Conservation (phyloP, 2,888 invertebrate genomes). For the Phasia obesa region DNA sequence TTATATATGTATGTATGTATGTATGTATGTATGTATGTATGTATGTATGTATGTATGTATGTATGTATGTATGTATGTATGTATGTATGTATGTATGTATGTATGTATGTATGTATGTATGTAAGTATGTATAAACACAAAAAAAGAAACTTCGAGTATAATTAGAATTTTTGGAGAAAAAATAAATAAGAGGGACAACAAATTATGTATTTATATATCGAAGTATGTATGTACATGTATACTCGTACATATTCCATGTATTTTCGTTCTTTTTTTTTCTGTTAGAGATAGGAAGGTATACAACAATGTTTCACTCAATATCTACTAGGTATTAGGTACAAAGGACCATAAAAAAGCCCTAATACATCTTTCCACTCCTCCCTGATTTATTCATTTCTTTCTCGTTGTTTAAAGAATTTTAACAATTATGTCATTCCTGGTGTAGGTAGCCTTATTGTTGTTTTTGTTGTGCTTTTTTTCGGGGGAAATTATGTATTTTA, state of each 20-base stretch:
- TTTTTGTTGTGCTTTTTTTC: constrained; percentile 27
- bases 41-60: too few relatives aligned
- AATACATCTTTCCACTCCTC: constrained; percentile 9
- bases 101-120: too few relatives aligned
- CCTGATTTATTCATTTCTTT: constrained; percentile 15
- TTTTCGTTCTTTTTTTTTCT: constrained; percentile 32
- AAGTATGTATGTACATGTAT: neutral
- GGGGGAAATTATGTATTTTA: neutral
- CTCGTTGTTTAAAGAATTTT: constrained; percentile 41
- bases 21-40: too few relatives aligned
- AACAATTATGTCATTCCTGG: constrained; percentile 64
- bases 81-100: too few relatives aligned
- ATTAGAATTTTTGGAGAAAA: constrained; percentile 53
- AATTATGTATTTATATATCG: neutral
- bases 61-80: too few relatives aligned
- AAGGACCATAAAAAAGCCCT: constrained; percentile 24
- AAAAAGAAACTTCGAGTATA: constrained; percentile 22
- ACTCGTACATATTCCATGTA: neutral
- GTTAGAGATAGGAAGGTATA: constrained; percentile 25
- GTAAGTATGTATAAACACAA: too few relatives aligned
- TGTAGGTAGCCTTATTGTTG: constrained; percentile 1
- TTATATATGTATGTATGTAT: too few relatives aligned
- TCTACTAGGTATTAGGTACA: constrained; percentile 3
- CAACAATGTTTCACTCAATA: constrained; percentile 26
- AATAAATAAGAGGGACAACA: constrained; percentile 13